These are phyloP conservation scores for Autographa pulchrina DNA, from an alignment of 2,888 invertebrate species.

Conservation along the genomic window DNA sequence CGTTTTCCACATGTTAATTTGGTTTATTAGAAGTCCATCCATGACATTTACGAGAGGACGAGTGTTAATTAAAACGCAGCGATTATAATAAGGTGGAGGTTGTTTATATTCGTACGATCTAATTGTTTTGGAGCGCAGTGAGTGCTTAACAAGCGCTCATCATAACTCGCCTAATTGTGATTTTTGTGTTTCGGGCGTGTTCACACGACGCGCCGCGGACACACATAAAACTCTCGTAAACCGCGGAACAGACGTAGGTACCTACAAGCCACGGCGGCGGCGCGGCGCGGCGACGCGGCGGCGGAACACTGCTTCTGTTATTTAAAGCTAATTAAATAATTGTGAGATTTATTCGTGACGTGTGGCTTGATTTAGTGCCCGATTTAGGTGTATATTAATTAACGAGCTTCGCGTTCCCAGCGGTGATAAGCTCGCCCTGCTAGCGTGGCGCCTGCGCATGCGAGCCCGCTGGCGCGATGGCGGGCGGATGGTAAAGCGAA, in stretches of 20 bases:
- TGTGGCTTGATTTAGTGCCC: constrained; percentile 47
- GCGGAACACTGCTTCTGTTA: constrained; percentile 10
- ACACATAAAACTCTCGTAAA: constrained; percentile 25
- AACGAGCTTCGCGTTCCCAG: constrained; percentile 30
- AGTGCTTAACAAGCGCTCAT: constrained; percentile 10
- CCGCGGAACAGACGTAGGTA: constrained; percentile 5
- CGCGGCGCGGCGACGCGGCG: not conserved
- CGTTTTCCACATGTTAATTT: not conserved
- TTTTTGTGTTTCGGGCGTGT: constrained; percentile 13
- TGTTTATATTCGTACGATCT: not conserved
- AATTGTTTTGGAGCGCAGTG: constrained; percentile 18
- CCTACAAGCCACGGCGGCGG: not conserved
- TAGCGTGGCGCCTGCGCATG: constrained; percentile 13
- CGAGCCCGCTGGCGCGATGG: constrained; percentile 12
- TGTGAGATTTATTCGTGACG: constrained; percentile 45
- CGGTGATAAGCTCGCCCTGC: constrained; percentile 2
- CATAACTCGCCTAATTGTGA: not conserved
- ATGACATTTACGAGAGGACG: not conserved
- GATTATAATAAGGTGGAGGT: not conserved
- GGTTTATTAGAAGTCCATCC: constrained; percentile 3
- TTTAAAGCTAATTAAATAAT: constrained; percentile 46
- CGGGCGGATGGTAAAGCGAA: not conserved
- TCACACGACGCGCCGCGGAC: constrained; percentile 14
- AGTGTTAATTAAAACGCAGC: not conserved
- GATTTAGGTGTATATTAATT: constrained; percentile 29